Conservation (phyloP, 2,113 vertebrate species). For the Rallus limicola region DNA sequence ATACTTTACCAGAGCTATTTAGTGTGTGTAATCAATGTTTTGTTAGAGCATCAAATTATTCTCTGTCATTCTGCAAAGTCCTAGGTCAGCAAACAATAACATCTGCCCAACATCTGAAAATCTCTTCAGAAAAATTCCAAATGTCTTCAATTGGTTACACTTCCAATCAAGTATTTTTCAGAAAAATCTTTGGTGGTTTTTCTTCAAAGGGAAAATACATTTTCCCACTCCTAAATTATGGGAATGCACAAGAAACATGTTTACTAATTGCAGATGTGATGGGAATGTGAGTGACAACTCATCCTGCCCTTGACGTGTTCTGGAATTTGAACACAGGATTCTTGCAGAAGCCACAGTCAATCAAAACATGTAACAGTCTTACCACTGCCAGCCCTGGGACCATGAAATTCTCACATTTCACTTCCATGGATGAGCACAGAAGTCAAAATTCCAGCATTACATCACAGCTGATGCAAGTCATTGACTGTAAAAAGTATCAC, state of each 20-base stretch:
- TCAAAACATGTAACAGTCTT: neutral
- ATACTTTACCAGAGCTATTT: slow-evolving; percentile 20
- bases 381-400: neutral
- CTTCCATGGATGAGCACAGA: neutral
- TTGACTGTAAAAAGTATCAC: neutral
- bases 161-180: slow-evolving; percentile 30
- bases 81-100: slow-evolving; percentile 51
- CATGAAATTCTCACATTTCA: rapidly evolving
- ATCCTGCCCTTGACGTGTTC: neutral
- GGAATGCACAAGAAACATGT: neutral
- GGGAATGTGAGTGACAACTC: slow-evolving; percentile 17
- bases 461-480: neutral
- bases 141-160: slow-evolving; percentile 11
- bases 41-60: slow-evolving; percentile 32
- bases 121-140: slow-evolving; percentile 41
- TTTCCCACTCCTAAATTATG: neutral
- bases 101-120: slow-evolving; percentile 52
- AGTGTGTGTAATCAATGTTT: slow-evolving; percentile 38
- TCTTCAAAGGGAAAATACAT: slow-evolving; percentile 22
- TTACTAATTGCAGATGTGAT: neutral
- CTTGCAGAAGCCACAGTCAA: neutral
- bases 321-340: neutral
- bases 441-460: neutral
- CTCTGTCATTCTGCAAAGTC: slow-evolving; percentile 35
- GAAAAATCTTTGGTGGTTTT: slow-evolving; percentile 29